Evolutionary conservation across 2,797 vertebrate species (phyloP).

Genomic region (Onychomys arenicola): DNA sequence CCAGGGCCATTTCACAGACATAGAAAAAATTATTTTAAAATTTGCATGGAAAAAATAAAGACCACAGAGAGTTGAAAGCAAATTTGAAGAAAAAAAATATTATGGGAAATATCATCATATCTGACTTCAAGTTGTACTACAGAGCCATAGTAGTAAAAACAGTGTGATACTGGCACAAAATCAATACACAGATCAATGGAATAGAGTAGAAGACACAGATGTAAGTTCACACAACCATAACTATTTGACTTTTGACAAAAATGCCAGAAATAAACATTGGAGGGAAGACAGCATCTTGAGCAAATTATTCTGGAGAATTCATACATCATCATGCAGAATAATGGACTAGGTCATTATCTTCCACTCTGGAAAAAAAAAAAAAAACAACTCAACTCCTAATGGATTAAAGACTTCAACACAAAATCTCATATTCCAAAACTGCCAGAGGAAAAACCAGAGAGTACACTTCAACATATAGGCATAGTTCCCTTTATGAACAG

Average conservation of each 20-base stretch:
- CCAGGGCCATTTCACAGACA: not conserved
- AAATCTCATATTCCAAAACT: not conserved
- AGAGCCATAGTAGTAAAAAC: not conserved
- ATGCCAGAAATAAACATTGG: not conserved
- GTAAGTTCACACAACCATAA: not conserved
- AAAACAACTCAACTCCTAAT: not conserved
- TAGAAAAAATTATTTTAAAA: not conserved
- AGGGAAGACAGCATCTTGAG: not conserved
- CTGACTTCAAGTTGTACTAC: not conserved
- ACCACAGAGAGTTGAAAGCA: not conserved
- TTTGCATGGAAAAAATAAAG: not conserved
- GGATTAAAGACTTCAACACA: not conserved
- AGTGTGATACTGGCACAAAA: not conserved
- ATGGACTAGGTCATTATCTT: not conserved
- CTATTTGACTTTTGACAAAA: not conserved
- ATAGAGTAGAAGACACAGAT: not conserved
- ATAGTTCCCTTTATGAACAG: not conserved
- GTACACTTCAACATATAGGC: not conserved
- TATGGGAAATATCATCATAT: not conserved
- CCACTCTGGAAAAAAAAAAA: not conserved
- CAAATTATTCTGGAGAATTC: not conserved
- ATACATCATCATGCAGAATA: not conserved
- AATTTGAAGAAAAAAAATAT: not conserved
- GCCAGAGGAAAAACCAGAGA: not conserved
- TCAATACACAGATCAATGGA: not conserved